Conservation (phyloP, 1,140 invertebrate species). For the Coelopa frigida region DNA sequence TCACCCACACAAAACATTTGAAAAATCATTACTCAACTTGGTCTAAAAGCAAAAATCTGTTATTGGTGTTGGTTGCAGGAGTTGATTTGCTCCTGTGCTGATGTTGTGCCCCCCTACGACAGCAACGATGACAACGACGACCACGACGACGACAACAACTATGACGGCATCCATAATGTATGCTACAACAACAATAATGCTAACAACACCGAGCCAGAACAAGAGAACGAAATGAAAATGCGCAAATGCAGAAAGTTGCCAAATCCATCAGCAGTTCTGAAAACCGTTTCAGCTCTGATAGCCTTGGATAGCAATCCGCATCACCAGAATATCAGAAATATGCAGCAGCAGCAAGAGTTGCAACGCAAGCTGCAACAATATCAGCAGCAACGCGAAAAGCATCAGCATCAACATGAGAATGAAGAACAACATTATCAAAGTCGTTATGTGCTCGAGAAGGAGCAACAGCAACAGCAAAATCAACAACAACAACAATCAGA, state of each 20-base stretch:
- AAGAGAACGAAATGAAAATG: constrained; percentile 7
- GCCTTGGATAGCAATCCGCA: constrained; percentile 41
- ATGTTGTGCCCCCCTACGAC: constrained; percentile 52
- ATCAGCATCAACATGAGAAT: constrained; percentile 9
- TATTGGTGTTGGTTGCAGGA: constrained; percentile 64
- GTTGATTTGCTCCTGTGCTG: constrained; percentile 64
- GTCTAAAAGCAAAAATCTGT: constrained; percentile 30
- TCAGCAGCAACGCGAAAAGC: constrained; percentile 15
- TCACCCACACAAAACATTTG: no score
- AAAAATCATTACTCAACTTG: no score
- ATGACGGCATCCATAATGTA: constrained; percentile 17
- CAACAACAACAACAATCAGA: neutral
- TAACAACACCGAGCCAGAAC: neutral
- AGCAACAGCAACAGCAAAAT: neutral
- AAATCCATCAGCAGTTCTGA: constrained; percentile 37
- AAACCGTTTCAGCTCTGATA: constrained; percentile 36
- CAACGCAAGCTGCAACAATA: constrained; percentile 21
- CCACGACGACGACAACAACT: constrained; percentile 14
- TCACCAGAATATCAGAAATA: constrained; percentile 39
- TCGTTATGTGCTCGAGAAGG: neutral
- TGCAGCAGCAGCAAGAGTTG: constrained; percentile 30
- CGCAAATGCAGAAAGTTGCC: constrained; percentile 20
- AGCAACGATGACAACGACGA: constrained; percentile 24
- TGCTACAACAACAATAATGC: constrained; percentile 20
- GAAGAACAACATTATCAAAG: constrained; percentile 5